phyloP scores from a whole-genome alignment of 2,888 invertebrate genomes.

The Antheraea yamamai region DNA sequence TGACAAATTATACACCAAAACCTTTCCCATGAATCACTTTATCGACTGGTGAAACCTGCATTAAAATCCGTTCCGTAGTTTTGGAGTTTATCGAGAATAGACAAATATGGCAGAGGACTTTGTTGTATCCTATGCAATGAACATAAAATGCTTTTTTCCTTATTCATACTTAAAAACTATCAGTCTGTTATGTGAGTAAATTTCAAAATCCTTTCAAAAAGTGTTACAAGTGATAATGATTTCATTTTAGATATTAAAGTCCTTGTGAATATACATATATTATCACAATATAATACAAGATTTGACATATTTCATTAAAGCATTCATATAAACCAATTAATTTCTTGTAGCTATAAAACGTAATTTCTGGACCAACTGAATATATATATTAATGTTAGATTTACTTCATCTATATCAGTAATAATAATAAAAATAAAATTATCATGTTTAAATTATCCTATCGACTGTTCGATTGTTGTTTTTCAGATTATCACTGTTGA shows the following conservation, averaged over 20 bases:
- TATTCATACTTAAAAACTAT: too few relatives aligned
- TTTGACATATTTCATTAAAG: not conserved
- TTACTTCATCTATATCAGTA: not conserved
- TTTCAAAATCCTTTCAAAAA: not conserved
- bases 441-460: constrained; percentile 1
- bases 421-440: constrained; percentile 1
- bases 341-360: not conserved
- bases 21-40: too few relatives aligned
- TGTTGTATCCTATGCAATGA: too few relatives aligned
- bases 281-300: not conserved
- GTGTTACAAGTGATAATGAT: not conserved
- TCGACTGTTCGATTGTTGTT: not conserved
- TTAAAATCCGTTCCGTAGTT: too few relatives aligned
- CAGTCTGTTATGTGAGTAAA: not conserved
- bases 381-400: not conserved
- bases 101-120: too few relatives aligned
- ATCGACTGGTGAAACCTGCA: too few relatives aligned
- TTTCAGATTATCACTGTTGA: constrained; percentile 2
- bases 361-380: not conserved
- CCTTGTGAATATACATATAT: not conserved
- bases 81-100: too few relatives aligned
- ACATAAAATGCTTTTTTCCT: too few relatives aligned
- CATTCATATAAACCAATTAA: not conserved
- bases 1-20: too few relatives aligned
- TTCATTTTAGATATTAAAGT: not conserved